Evolutionary conservation across 1,140 invertebrate genomes (phyloP), one percentile per base, ranked within the genome.

Genomic region (Periplaneta americana): DNA sequence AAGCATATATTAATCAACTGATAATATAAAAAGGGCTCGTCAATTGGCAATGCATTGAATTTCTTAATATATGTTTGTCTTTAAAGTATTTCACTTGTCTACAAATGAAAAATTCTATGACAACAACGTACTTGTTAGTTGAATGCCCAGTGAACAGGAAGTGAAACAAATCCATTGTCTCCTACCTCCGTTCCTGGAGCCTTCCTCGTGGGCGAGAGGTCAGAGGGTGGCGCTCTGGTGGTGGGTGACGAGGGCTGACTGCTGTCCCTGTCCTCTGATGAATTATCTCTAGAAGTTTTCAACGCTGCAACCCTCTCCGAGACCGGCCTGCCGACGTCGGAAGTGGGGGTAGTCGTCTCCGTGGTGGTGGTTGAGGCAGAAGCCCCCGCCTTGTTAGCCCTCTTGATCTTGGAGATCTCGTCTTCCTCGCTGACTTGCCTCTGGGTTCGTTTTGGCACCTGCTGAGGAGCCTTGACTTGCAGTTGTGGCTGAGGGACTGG

Each of bases 331-430:
- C 79, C 37, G 39, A 34, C 57, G 28, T 28, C 37, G 37, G 83
- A 77, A 15, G 85, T 83, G 83, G 86, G 87, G 8, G 82, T 76
- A 87, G 84, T 77, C 88, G 85, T 48, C 88, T 80, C 85, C 31
- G 89, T 84, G 4, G 91, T 91, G 28, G 92, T 88, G 22, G 92
- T 86, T 11, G 88, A 90, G 15, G 92, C 90, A 66, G 90, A 93
- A 36, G 86, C 84, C 31, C 86, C 85, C 31, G 85, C 87, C 89
- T 97, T 97, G 85, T 97, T 97, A 87, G 95, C 94, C 85, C 95
- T 94, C 88, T 98, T 98, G 83, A 97, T 95, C 85, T 94, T 93
- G 13, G 95, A 91, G 83, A 97, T 96, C 87, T 98, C 96, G 87
- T 98, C 96, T 85, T 97, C 96, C 88, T 96, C 96, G 86, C 94